Evolutionary conservation across 2,888 invertebrate genomes (phyloP).

Genomic region (Heliothis peltigera): DNA sequence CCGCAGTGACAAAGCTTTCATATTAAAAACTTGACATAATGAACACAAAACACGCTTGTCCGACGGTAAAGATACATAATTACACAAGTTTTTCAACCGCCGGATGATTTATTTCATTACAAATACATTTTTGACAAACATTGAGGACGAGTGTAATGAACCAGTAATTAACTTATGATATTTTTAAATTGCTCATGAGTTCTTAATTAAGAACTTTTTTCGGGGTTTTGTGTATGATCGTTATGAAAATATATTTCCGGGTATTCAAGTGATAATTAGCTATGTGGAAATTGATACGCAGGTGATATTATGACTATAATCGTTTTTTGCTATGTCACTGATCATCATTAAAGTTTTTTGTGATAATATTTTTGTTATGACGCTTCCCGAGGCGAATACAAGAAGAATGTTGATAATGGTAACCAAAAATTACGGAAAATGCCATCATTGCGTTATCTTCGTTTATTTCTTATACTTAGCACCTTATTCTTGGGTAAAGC

Average conservation of each 20-base stretch:
- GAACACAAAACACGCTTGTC: conserved; percentile 28
- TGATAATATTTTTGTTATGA: neutral
- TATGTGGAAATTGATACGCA: conserved; percentile 17
- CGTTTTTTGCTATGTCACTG: neutral
- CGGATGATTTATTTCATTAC: conserved; percentile 56
- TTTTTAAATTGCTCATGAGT: conserved; percentile 47
- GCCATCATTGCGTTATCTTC: too few relatives aligned
- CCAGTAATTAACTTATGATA: conserved; percentile 50
- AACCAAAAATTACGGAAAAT: too few relatives aligned
- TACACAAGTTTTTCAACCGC: conserved; percentile 41
- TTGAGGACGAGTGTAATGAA: conserved; percentile 44
- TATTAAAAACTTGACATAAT: conserved; percentile 51
- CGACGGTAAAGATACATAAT: conserved; percentile 36
- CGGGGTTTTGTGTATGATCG: conserved; percentile 25
- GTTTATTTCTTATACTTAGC: too few relatives aligned
- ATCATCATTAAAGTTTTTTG: neutral
- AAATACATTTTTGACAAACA: conserved; percentile 53
- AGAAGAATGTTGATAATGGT: neutral
- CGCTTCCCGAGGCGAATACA: neutral
- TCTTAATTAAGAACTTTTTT: conserved; percentile 49
- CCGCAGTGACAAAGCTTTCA: conserved; percentile 55
- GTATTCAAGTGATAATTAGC: conserved; percentile 7
- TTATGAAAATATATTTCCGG: conserved; percentile 39
- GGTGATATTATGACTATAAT: neutral
- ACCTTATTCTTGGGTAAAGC: too few relatives aligned